These are phyloP conservation scores for Heliconius hermathena DNA, from an alignment of 1,140 invertebrate genomes.

Conservation along the genomic window DNA sequence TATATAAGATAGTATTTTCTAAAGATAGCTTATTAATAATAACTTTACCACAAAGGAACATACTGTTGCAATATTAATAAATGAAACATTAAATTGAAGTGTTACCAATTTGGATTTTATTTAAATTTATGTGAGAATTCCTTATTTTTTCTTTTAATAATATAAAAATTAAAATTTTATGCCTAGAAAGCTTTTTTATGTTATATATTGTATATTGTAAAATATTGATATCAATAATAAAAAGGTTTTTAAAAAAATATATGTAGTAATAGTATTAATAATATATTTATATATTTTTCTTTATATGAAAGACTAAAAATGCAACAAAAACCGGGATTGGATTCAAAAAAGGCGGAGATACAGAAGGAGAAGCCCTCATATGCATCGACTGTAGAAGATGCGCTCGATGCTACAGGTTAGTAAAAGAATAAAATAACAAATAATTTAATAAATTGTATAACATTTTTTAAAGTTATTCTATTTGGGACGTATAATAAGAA, in stretches of 20 bases:
- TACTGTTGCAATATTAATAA: background rate
- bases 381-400: constrained; percentile 52
- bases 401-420: constrained; percentile 52
- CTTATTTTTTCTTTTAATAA: background rate
- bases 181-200: background rate
- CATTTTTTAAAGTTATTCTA: no score
- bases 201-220: background rate
- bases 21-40: constrained; percentile 30
- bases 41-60: constrained; percentile 11
- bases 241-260: background rate
- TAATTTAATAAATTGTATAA: no score
- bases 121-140: background rate
- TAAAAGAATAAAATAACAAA: background rate
- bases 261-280: background rate
- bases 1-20: constrained; percentile 36
- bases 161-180: background rate
- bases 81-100: background rate
- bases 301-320: constrained; percentile 22
- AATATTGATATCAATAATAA: background rate
- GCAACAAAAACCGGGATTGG: constrained; percentile 38
- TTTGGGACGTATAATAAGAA: no score
- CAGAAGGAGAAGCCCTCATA: constrained; percentile 42
- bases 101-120: background rate
- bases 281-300: background rate
- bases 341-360: constrained; percentile 36